A percentile compares a stretch with the other conserved stretches of the same genome.
Conservation (phyloP, 1,140 invertebrate species). For the Trypoxylus dichotomus region DNA sequence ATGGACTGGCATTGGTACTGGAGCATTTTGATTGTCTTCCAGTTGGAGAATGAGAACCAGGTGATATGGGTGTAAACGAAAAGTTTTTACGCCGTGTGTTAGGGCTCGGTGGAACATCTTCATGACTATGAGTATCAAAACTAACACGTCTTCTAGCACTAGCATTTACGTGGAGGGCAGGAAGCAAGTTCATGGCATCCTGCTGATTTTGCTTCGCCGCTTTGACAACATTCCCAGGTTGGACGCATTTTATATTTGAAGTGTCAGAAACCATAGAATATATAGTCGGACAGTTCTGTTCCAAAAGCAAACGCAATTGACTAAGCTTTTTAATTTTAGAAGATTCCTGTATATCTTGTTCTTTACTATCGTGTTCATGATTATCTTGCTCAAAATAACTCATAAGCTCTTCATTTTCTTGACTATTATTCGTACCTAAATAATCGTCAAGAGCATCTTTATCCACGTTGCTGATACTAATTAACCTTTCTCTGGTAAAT, state of each 20-base stretch:
- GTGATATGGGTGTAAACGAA: constrained; percentile 69
- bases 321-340: constrained; percentile 61
- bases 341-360: constrained; percentile 22
- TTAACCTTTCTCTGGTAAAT: constrained; percentile 61
- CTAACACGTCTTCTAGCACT: constrained; percentile 60
- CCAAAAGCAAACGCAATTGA: constrained; percentile 72
- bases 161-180: background rate
- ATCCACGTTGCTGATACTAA: constrained; percentile 72
- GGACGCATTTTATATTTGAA: background rate
- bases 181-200: background rate
- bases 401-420: constrained; percentile 77
- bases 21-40: constrained; percentile 58
- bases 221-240: background rate
- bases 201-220: background rate
- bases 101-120: constrained; percentile 60
- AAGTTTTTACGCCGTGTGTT: constrained; percentile 70
- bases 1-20: constrained; percentile 71
- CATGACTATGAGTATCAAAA: constrained; percentile 59
- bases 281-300: constrained; percentile 53
- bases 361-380: constrained; percentile 45
- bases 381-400: constrained; percentile 70
- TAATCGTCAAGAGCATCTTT: constrained; percentile 79
- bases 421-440: constrained; percentile 73
- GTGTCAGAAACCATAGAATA: background rate
- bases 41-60: constrained; percentile 65